phyloP scores from a whole-genome alignment of 2,888 invertebrate species.

The Osedax frankpressi region DNA sequence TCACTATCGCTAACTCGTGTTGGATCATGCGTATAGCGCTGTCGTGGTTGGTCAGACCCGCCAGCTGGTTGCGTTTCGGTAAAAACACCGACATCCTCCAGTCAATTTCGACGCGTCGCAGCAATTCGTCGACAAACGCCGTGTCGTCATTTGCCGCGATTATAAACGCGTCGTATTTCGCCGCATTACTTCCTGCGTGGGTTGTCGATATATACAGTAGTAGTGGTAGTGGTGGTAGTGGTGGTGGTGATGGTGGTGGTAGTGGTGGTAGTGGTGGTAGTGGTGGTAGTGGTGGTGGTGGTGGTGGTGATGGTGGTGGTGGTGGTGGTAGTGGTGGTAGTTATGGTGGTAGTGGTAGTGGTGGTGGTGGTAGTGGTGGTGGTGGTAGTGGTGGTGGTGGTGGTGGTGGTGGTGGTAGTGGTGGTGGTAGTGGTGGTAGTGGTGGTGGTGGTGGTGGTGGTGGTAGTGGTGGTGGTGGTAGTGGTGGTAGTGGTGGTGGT shows the following conservation, averaged over 20 bases:
- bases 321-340: not conserved
- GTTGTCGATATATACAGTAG: not conserved
- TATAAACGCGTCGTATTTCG: not conserved
- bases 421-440: too few relatives aligned
- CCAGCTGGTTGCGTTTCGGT: not conserved
- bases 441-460: too few relatives aligned
- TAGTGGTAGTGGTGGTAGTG: not conserved
- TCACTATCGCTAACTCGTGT: not conserved
- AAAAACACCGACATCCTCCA: not conserved
- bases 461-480: too few relatives aligned
- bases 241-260: not conserved
- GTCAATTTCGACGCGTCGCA: not conserved
- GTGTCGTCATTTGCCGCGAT: not conserved
- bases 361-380: not conserved
- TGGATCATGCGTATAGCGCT: not conserved
- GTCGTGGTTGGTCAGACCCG: not conserved
- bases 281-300: not conserved
- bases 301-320: not conserved
- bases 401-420: too few relatives aligned
- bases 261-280: not conserved
- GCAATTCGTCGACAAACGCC: not conserved
- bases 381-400: not conserved
- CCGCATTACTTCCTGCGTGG: not conserved
- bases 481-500: not conserved
- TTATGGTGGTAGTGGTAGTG: not conserved